These are phyloP conservation scores for Arenaria interpres DNA, from an alignment of 2,113 vertebrate species.

Conservation along the genomic window DNA sequence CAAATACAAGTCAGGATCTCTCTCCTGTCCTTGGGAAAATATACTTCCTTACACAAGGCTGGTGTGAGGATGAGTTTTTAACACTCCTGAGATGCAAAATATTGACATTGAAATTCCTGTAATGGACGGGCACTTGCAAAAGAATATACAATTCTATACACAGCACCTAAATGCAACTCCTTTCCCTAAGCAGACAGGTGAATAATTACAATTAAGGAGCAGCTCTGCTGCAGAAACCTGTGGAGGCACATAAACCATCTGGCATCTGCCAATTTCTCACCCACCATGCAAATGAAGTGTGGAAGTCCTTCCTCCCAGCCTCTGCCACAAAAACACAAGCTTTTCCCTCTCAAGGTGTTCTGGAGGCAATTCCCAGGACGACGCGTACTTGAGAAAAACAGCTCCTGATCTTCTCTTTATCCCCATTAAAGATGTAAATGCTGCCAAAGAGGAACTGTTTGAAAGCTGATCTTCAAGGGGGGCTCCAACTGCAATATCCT, in stretches of 20 bases:
- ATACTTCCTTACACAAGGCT: background rate
- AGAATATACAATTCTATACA: background rate
- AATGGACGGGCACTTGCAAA: background rate
- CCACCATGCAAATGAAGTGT: background rate
- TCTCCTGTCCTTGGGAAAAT: background rate
- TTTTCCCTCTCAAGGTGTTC: background rate
- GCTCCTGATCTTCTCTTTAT: background rate
- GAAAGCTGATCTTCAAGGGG: constrained; percentile 61
- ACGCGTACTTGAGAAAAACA: constrained; percentile 73
- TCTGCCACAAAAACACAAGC: background rate
- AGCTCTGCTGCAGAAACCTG: background rate
- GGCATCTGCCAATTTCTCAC: background rate
- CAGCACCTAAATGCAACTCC: background rate
- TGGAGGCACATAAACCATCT: background rate
- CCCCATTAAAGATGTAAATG: constrained; percentile 77
- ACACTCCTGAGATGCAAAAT: background rate
- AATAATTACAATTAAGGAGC: background rate
- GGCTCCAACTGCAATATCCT: constrained; percentile 78
- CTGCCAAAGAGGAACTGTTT: constrained; percentile 54
- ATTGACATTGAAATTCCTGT: background rate
- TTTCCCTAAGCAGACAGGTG: background rate
- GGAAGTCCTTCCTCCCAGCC: background rate
- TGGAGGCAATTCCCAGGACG: background rate
- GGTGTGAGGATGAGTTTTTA: background rate
- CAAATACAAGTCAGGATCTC: background rate